Evolutionary conservation across 2,888 invertebrate genomes (phyloP).

Genomic region (Hesperia comma): DNA sequence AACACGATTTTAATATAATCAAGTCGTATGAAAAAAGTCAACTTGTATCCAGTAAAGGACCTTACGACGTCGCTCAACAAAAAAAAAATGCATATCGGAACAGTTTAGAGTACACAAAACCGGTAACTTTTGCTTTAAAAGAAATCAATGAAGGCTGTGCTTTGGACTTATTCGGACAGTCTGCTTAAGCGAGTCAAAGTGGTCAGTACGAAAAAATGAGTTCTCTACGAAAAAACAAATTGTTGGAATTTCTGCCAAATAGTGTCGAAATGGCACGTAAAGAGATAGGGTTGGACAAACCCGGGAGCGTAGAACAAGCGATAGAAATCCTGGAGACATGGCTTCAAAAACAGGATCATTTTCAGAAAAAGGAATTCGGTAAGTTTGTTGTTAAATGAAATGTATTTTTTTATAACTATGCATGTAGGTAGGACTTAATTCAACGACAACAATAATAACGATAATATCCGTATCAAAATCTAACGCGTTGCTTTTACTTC

Average conservation of each 20-base stretch:
- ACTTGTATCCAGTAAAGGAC: too few species aligned
- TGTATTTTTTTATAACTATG: too few species aligned
- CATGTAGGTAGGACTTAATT: too few species aligned
- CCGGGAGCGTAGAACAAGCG: constrained; percentile 49
- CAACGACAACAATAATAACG: too few species aligned
- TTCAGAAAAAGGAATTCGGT: constrained; percentile 54
- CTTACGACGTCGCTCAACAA: not conserved
- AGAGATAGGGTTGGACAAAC: constrained; percentile 49
- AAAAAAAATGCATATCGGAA: not conserved
- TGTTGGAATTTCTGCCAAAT: constrained; percentile 46
- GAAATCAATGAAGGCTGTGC: constrained; percentile 5
- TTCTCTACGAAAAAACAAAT: constrained; percentile 34
- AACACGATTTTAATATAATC: not conserved
- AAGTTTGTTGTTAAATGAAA: constrained; percentile 41
- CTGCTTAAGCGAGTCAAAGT: not conserved
- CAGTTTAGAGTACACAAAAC: constrained; percentile 12
- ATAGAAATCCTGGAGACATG: constrained; percentile 55
- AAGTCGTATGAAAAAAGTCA: too few species aligned
- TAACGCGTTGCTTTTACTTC: too few species aligned
- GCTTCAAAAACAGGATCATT: constrained; percentile 55
- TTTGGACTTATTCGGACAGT: constrained; percentile 12
- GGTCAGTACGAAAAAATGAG: constrained; percentile 45
- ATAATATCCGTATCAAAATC: too few species aligned
- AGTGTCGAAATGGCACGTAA: constrained; percentile 49
- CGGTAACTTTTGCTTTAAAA: constrained; percentile 8